A percentile compares a stretch with the other conserved stretches of the same genome.
These are phyloP conservation scores for Vireo griseus DNA, from an alignment of 2,797 vertebrate genomes.

Conservation along the genomic window DNA sequence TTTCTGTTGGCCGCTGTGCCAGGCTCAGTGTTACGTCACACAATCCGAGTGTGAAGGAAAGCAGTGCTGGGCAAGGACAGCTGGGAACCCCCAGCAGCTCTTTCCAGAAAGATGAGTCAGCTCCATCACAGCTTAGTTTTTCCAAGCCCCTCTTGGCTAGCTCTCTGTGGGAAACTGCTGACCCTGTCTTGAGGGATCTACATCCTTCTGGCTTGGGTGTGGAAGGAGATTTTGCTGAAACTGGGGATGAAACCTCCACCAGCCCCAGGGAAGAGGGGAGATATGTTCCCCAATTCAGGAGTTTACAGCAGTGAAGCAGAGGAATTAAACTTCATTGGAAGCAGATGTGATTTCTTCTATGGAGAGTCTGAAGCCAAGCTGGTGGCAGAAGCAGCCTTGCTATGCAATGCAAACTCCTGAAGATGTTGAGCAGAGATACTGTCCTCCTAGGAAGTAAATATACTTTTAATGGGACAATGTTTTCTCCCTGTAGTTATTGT, in stretches of 20 bases:
- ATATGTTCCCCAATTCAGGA: background rate
- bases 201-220: background rate
- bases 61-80: background rate
- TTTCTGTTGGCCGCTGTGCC: background rate
- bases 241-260: background rate
- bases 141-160: background rate
- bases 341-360: background rate
- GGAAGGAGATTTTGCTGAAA: background rate
- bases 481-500: background rate
- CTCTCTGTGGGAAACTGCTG: background rate
- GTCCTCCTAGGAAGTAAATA: background rate
- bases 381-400: background rate
- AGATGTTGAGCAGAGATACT: background rate
- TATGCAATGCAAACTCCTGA: background rate
- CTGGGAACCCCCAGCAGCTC: background rate
- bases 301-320: background rate
- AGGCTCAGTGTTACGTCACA: fast-evolving
- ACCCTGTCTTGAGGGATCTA: background rate
- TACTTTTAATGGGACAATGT: background rate
- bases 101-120: background rate
- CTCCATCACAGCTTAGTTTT: background rate
- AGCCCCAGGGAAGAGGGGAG: background rate
- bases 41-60: background rate
- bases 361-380: background rate
- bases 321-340: background rate